Evolutionary conservation across 2,113 vertebrate species (phyloP), one percentile per base, ranked within the genome.

Genomic region (Elgaria multicarinata): DNA sequence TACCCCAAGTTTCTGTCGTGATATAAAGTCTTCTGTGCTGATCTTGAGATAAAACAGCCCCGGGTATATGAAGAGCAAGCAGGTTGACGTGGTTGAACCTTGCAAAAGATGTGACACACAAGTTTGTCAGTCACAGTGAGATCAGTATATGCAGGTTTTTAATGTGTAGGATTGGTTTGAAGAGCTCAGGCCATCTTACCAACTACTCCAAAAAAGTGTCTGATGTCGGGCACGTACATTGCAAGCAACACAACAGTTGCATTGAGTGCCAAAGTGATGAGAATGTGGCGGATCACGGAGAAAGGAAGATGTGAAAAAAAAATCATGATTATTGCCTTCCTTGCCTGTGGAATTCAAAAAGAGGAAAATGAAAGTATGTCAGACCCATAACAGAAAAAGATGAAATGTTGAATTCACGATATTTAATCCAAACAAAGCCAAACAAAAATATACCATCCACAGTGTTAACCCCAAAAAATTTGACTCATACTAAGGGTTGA

Each of bases 11-110:
- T 98, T 98, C 93, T 98, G 98, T 44, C 93, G 92, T 14, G 98
- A 98, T 69, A 95, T 80, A 72, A 98, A 96, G 46, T 97, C 96
- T 78, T 97, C 97, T 92, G 92, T 96, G 96, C 97, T 98, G 91
- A 99, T 97, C 95, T 98, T 98, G 89, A 99, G 97, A 96, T 98
- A 99, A 97, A 99, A 98, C 1, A 99, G 93, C 76, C 98, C 98
- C 8, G 99, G 99, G 93, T 98, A 99, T 67, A 98, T 90, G 94
- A 98, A 98, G 92, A 98, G 96, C 93, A 98, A 96, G 94, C 98
- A 98, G 0, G 98, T 97, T n/a, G 98, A 98, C 71, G 98, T 98
- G 78, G 98, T 98, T 20, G 98, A 96, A 88, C 99, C 99, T 99
- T 94, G 39, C 88, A 92, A 84, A 42, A 88, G 77, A 71, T 26